These are phyloP conservation scores for Gonocerus acuteangulatus DNA, from an alignment of 2,888 invertebrate genomes.

Conservation along the genomic window DNA sequence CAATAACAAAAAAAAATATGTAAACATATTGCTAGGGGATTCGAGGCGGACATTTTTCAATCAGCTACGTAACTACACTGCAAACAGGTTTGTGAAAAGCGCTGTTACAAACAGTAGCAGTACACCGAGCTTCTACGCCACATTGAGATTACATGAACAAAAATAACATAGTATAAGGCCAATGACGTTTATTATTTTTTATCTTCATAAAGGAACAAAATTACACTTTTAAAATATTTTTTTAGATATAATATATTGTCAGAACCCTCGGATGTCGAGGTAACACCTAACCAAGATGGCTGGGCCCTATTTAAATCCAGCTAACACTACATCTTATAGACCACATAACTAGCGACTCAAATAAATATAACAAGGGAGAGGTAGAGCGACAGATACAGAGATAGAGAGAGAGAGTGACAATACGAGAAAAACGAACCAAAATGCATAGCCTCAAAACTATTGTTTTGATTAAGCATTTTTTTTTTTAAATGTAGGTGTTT, in stretches of 20 bases:
- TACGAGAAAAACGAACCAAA: background rate
- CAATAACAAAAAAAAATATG: background rate
- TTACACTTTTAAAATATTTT: slow-evolving; percentile 22
- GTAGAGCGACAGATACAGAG: background rate
- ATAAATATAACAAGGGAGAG: slow-evolving; percentile 15
- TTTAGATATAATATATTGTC: slow-evolving; percentile 35
- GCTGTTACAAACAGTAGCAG: background rate
- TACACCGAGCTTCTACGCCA: slow-evolving; percentile 28
- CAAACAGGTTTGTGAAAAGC: background rate
- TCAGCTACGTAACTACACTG: background rate
- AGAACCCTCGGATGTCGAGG: slow-evolving; percentile 33
- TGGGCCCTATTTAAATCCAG: slow-evolving; percentile 22
- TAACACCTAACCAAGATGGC: slow-evolving; percentile 15
- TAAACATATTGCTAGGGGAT: too few species aligned
- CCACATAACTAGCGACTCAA: slow-evolving; percentile 35
- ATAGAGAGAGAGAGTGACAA: slow-evolving; percentile 14
- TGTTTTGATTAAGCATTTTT: background rate
- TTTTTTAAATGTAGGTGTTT: background rate
- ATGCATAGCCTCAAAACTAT: background rate
- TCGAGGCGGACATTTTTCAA: too few species aligned
- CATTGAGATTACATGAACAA: slow-evolving; percentile 15
- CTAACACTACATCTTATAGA: slow-evolving; percentile 36
- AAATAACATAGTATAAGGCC: slow-evolving; percentile 32
- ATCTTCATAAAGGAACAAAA: slow-evolving; percentile 31
- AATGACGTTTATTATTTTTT: slow-evolving; percentile 24